Base-by-base conservation (phyloP, 1,140 invertebrate genomes). In the Drosophila kepulauana region DNA sequence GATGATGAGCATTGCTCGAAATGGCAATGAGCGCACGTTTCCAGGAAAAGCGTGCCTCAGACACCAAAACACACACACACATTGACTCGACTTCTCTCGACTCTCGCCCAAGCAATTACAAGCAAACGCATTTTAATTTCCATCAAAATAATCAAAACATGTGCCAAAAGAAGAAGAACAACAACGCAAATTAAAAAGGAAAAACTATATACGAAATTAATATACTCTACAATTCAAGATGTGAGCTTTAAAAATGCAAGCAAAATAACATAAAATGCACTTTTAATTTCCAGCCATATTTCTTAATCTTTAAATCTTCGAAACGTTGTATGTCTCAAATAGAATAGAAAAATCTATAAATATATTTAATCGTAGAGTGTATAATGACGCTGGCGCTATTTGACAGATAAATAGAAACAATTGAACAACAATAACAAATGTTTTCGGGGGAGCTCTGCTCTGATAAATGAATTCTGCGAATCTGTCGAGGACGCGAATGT, bases 61-160 rank as follows among this genome's bases (percentile, higher is more conserved):
- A 78, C 67, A 61, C 61, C 61, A 61, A 66, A 33, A 51, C 28
- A 57, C 41, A 62, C 51, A 56, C 64, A 67, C 49, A 59, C 30
- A 76, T 65, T 48, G 52, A 10, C 35, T 38, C 33, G 33, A 8
- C 33, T 49, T 25, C 20, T 4, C 57, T 30, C 25, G 54, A 33
- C 64, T 41, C 28, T 38, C 49, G 28, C 59, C 56, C 45, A 66
- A 64, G 46, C 79, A 85, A 81, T 87, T 89, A 84, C 80, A 88
- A 80, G 84, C 77, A 89, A 88, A 88, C 85, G 84, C 85, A 88
- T 89, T 88, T 88, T 89, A 88, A 89, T 89, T 88, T 88, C 78
- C 85, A 88, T 84, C 77, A 84, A 88, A 89, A 89, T 88, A 89
- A 88, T 78, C 77, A 89, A 89, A 88, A 84, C 84, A 89, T 88